Conservation (phyloP, 2,797 vertebrate genomes). For the Chromis chromis region DNA sequence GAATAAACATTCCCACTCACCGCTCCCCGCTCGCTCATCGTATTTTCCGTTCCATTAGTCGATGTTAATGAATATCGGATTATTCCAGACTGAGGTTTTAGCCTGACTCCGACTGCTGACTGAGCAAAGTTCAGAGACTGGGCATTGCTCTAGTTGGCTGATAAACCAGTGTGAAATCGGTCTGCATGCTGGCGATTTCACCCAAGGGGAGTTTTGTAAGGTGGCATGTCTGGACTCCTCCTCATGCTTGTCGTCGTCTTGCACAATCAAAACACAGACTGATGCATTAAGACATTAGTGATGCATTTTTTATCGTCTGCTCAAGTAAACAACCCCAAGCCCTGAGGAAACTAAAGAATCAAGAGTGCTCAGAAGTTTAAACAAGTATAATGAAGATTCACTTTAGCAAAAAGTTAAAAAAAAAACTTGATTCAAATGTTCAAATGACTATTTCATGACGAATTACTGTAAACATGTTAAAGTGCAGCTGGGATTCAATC, state of each 20-base stretch:
- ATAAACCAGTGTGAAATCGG: constrained; percentile 40
- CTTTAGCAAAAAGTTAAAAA: too few species aligned
- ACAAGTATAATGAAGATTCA: too few species aligned
- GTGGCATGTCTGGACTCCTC: constrained; percentile 20
- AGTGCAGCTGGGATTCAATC: too few species aligned
- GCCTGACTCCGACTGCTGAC: constrained; percentile 54
- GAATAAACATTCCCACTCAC: constrained; percentile 34
- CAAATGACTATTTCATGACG: too few species aligned
- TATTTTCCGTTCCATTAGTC: constrained; percentile 63
- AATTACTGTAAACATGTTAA: too few species aligned
- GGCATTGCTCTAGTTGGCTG: constrained; percentile 47
- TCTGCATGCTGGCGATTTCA: constrained; percentile 33
- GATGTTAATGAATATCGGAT: constrained; percentile 62
- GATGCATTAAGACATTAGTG: too few species aligned
- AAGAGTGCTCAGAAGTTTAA: too few species aligned
- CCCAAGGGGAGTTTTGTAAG: constrained; percentile 10
- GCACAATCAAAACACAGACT: background rate
- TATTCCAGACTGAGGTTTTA: constrained; percentile 53
- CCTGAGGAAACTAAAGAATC: too few species aligned
- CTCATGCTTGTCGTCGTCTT: background rate
- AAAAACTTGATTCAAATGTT: too few species aligned
- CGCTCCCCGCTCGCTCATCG: constrained; percentile 38
- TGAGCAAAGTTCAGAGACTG: constrained; percentile 53
- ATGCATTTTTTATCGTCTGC: too few species aligned
- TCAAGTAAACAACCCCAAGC: too few species aligned